These are phyloP conservation scores for Catostylus mosaicus DNA, from an alignment of 30 jellyfish, hydroid and myxozoan species.

Conservation along the genomic window DNA sequence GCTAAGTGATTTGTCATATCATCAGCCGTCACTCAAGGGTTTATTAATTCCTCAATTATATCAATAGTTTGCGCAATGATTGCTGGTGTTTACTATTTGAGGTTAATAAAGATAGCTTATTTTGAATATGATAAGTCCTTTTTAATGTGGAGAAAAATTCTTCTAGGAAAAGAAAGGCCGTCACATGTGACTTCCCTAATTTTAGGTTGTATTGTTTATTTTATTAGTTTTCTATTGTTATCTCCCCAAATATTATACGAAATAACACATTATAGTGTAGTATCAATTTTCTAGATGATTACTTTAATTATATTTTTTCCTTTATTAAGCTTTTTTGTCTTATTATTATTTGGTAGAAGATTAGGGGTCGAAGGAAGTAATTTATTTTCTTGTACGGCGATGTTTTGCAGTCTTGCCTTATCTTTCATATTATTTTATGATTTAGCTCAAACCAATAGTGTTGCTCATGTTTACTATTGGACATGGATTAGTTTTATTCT, in stretches of 20 bases:
- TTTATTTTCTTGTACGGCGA: conserved; percentile 4
- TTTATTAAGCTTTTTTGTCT: conserved; percentile 12
- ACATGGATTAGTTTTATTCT: neutral
- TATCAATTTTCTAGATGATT: conserved; percentile 15
- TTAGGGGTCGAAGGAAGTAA: conserved; percentile 31
- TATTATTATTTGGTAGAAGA: conserved; percentile 39
- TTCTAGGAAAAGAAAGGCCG: neutral
- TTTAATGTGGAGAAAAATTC: neutral
- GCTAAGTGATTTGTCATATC: conserved; percentile 19
- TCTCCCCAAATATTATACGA: neutral
- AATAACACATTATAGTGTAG: neutral
- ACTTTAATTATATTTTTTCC: conserved; percentile 34
- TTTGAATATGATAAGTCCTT: conserved; percentile 9
- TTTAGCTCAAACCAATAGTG: neutral
- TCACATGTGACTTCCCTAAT: neutral
- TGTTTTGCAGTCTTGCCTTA: neutral
- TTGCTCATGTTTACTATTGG: neutral
- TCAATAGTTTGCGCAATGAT: conserved; percentile 13
- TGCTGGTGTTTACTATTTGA: conserved; percentile 51
- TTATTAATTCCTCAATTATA: neutral
- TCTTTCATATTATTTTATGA: neutral
- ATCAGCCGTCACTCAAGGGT: neutral
- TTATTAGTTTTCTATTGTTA: neutral
- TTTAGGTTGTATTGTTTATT: neutral
- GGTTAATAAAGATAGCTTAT: conserved; percentile 24